Evolutionary conservation across 2,888 invertebrate genomes (phyloP).

Genomic region (Mycogona germanica): DNA sequence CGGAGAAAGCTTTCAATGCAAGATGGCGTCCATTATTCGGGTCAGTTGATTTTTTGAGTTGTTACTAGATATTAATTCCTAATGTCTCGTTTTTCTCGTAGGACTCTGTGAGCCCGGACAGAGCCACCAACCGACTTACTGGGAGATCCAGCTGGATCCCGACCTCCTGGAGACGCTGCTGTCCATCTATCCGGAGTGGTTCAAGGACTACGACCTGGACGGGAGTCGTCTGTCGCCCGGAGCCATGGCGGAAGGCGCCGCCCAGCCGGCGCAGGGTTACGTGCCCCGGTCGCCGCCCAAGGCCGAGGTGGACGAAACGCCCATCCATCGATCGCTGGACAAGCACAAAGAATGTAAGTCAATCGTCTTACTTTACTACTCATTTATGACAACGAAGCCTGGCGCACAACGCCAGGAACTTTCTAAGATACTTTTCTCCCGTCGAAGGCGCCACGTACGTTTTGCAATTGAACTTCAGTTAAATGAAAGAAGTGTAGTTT

Average conservation of each 20-base stretch:
- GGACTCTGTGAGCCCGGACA: no score
- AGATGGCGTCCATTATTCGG: no score
- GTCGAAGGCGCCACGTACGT: no score
- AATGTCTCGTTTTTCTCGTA: no score
- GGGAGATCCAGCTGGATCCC: slow-evolving; percentile 85
- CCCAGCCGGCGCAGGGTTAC: slow-evolving; percentile 3
- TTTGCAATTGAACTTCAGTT: no score
- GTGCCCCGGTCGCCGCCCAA: slow-evolving; percentile 58
- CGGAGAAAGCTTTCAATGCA: no score
- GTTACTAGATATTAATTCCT: no score
- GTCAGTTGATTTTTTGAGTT: no score
- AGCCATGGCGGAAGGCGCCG: slow-evolving; percentile 39
- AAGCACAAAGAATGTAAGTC: slow-evolving; percentile 98
- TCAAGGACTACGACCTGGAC: slow-evolving; percentile 33
- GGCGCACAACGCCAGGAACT: no score
- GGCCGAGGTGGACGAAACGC: slow-evolving; percentile 87
- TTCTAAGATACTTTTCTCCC: background rate
- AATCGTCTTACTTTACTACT: no score
- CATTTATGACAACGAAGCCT: background rate
- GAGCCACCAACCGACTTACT: slow-evolving; percentile 33
- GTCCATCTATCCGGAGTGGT: slow-evolving; percentile 89
- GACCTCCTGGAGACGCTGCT: slow-evolving; percentile 84
- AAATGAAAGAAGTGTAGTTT: no score
- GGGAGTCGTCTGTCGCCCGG: background rate
- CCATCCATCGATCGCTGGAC: slow-evolving; percentile 83